phyloP scores from a whole-genome alignment of 2,113 vertebrate species.

The Aptenodytes forsteri region DNA sequence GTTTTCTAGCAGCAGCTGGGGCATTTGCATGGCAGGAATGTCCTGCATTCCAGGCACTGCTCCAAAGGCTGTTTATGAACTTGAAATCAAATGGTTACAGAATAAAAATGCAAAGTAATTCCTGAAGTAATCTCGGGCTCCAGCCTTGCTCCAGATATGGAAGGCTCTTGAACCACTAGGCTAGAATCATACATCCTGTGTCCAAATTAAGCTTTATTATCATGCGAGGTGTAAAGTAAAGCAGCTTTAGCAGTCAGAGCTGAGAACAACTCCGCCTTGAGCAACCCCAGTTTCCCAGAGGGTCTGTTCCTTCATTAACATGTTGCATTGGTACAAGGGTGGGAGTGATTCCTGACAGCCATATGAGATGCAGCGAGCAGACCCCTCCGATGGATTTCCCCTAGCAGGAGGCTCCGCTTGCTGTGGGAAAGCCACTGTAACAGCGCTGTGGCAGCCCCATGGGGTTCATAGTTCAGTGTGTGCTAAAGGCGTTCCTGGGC shows the following conservation, averaged over 20 bases:
- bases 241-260: not conserved
- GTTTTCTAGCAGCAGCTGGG: not conserved
- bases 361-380: rapidly evolving
- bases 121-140: not conserved
- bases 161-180: not conserved
- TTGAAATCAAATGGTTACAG: not conserved
- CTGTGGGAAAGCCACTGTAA: rapidly evolving
- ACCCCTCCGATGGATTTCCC: not conserved
- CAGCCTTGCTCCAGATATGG: not conserved
- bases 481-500: not conserved
- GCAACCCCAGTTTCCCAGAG: not conserved
- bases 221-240: rapidly evolving
- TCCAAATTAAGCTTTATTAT: not conserved
- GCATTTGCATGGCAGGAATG: not conserved
- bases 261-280: not conserved
- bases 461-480: rapidly evolving
- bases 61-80: not conserved
- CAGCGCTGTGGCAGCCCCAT: not conserved
- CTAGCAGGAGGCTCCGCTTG: not conserved
- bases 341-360: not conserved
- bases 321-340: rapidly evolving
- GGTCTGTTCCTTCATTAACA: not conserved
- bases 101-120: conserved; percentile 11
- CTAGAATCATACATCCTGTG: not conserved
- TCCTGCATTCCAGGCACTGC: not conserved